Conservation (phyloP, 1,140 invertebrate genomes). For the Atopsyche davidsoni region DNA sequence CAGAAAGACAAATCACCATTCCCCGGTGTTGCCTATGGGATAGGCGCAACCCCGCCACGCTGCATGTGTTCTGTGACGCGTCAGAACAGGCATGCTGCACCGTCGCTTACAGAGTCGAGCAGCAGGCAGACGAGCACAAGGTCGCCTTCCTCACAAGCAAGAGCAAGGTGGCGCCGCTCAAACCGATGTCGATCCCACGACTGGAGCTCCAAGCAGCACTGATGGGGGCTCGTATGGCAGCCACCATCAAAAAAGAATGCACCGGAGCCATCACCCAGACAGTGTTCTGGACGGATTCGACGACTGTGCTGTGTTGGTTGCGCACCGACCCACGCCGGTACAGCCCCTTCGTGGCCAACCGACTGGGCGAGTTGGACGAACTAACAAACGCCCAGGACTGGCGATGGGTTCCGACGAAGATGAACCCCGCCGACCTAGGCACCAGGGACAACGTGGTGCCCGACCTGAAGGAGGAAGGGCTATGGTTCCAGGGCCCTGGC, state of each 20-base stretch:
- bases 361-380: slow-evolving; percentile 34
- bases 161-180: slow-evolving; percentile 30
- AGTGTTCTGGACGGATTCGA: slow-evolving; percentile 33
- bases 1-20: slow-evolving; percentile 25
- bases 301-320: slow-evolving; percentile 33
- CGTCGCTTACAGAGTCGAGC: slow-evolving; percentile 27
- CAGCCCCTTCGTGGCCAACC: slow-evolving; percentile 30
- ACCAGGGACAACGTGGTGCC: slow-evolving; percentile 13
- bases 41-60: neutral
- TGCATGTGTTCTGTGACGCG: slow-evolving; percentile 16
- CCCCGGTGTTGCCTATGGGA: slow-evolving; percentile 13
- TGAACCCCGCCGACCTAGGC: slow-evolving; percentile 34
- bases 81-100: slow-evolving; percentile 17
- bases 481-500: slow-evolving; percentile 9
- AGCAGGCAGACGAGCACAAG: slow-evolving; percentile 1
- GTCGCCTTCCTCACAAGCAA: slow-evolving; percentile 26
- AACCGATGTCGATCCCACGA: slow-evolving; percentile 28
- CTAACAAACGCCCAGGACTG: slow-evolving; percentile 29
- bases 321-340: slow-evolving; percentile 29
- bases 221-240: slow-evolving; percentile 25
- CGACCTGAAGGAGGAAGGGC: neutral
- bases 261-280: slow-evolving; percentile 2
- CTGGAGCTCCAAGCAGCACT: slow-evolving; percentile 33
- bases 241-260: slow-evolving; percentile 21
- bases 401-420: slow-evolving; percentile 32